A percentile compares a stretch with the other conserved stretches of the same genome.
These are phyloP conservation scores for Cactoblastis cactorum DNA, from an alignment of 2,888 invertebrate genomes.

Conservation along the genomic window DNA sequence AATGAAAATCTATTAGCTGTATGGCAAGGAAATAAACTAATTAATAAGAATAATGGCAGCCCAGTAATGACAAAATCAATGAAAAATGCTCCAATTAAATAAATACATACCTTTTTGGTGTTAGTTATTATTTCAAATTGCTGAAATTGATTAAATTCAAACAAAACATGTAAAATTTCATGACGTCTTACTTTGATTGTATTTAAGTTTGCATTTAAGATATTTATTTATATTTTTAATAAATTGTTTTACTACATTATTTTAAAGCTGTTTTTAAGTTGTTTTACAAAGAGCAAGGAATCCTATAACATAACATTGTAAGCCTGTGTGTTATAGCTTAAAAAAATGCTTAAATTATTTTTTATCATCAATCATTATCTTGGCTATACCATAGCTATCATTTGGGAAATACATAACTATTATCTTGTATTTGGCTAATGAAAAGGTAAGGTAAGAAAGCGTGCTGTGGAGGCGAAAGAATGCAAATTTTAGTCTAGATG, in stretches of 20 bases:
- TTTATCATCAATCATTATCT: no score
- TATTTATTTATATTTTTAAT: slow-evolving; percentile 16
- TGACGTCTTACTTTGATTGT: background rate
- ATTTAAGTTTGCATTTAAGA: slow-evolving; percentile 3
- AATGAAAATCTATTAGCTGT: slow-evolving; percentile 85
- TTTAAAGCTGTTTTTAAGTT: background rate
- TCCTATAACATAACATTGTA: no score
- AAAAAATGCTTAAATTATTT: no score
- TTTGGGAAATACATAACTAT: no score
- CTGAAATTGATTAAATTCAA: no score
- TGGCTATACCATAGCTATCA: no score
- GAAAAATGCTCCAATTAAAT: slow-evolving; percentile 91
- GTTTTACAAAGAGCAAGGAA: background rate
- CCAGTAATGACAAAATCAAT: slow-evolving; percentile 86
- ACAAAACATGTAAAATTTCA: background rate
- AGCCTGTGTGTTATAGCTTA: no score
- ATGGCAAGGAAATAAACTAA: slow-evolving; percentile 90
- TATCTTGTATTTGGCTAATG: no score
- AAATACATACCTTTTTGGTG: slow-evolving; percentile 21
- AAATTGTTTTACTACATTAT: background rate
- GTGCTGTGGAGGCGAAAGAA: no score
- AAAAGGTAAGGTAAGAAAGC: no score
- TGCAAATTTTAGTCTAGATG: no score
- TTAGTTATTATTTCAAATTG: no score
- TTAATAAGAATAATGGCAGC: slow-evolving; percentile 85